phyloP scores from a whole-genome alignment of 2,888 invertebrate species.

The Sphecodes monilicornis region DNA sequence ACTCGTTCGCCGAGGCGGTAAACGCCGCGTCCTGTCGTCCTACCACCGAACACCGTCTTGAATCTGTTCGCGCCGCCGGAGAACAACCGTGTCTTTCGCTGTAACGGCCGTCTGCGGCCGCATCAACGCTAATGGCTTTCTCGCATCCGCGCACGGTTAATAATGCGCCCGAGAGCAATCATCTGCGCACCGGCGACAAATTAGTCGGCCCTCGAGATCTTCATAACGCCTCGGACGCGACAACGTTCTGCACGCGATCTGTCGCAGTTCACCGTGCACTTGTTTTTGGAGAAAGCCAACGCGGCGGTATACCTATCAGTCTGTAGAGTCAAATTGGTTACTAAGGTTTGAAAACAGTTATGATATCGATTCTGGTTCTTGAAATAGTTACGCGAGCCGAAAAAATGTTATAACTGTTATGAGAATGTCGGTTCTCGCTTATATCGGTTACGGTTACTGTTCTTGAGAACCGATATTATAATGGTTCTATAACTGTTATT shows the following conservation, averaged over 20 bases:
- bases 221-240: background rate
- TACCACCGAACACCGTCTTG: background rate
- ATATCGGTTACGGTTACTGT: no score
- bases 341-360: no score
- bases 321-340: background rate
- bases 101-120: constrained; percentile 1
- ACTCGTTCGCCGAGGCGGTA: constrained; percentile 8
- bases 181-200: background rate
- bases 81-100: constrained; percentile 1
- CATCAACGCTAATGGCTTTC: constrained; percentile 13
- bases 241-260: background rate
- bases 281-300: background rate
- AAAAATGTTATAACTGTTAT: no score
- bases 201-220: background rate
- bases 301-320: background rate
- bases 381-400: no score
- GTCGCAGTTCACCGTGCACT: background rate
- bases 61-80: background rate
- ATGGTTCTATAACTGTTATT: no score
- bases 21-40: constrained; percentile 33
- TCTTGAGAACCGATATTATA: no score
- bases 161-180: background rate
- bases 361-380: no score
- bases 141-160: constrained; percentile 6
- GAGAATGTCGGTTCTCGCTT: no score